Percentiles rank a stretch among this genome's conserved stretches.
phyloP scores from a whole-genome alignment of 2,888 invertebrate species.

The Brassicogethes aeneus region DNA sequence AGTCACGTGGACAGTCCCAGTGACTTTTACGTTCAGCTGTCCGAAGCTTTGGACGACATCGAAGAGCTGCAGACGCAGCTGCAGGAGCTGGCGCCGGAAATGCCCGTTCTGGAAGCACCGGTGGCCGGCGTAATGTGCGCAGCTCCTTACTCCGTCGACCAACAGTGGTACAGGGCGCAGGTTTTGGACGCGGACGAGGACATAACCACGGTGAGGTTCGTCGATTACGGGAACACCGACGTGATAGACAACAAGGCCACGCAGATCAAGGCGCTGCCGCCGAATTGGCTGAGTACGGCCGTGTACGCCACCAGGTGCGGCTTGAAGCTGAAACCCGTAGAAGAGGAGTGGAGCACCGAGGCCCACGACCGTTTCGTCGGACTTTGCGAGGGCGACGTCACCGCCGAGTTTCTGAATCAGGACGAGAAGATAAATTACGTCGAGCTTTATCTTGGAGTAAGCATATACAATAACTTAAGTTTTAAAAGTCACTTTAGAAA shows the following conservation, averaged over 20 bases:
- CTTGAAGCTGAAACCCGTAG: conserved; percentile 56
- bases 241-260: conserved; percentile 55
- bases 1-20: conserved; percentile 69
- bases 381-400: conserved; percentile 19
- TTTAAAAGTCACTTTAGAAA: no score
- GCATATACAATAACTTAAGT: no score
- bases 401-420: conserved; percentile 38
- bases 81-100: conserved; percentile 46
- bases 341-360: conserved; percentile 55
- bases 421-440: conserved; percentile 57
- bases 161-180: conserved; percentile 86
- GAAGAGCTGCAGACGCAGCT: conserved; percentile 55
- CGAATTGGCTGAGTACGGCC: conserved; percentile 47
- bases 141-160: conserved; percentile 75
- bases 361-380: conserved; percentile 48
- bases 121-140: conserved; percentile 57
- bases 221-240: conserved; percentile 74
- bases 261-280: conserved; percentile 53
- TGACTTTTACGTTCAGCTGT: conserved; percentile 65
- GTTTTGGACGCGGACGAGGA: conserved; percentile 72
- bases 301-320: conserved; percentile 55
- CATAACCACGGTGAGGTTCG: conserved; percentile 66
- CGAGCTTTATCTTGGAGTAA: conserved; percentile 54
- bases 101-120: conserved; percentile 47
- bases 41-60: conserved; percentile 48